These are phyloP conservation scores for Theocolax elegans DNA, from an alignment of 1,140 invertebrate genomes.

Conservation along the genomic window DNA sequence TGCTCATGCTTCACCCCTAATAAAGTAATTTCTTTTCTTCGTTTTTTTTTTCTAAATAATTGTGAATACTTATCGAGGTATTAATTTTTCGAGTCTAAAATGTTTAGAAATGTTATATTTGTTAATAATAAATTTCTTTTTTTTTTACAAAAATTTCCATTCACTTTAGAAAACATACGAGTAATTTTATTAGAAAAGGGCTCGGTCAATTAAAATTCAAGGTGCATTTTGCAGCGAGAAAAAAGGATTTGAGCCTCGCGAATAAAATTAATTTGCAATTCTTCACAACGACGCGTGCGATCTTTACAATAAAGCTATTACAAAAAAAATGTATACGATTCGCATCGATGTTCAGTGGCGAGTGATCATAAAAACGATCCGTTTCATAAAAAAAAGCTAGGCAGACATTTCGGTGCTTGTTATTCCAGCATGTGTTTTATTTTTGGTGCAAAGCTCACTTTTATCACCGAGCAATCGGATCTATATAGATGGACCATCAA, in stretches of 20 bases:
- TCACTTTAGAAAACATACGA: too few species aligned
- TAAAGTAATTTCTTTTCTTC: neutral
- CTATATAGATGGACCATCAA: conserved; percentile 20
- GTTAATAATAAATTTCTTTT: neutral
- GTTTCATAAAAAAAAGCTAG: conserved; percentile 7
- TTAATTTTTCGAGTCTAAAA: neutral
- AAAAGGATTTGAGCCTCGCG: neutral
- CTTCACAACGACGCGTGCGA: too few species aligned
- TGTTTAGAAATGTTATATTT: neutral
- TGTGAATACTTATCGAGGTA: neutral
- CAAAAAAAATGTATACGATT: neutral
- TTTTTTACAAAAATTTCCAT: too few species aligned
- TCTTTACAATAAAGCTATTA: conserved; percentile 18
- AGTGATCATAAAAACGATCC: conserved; percentile 8
- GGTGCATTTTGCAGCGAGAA: conserved; percentile 6
- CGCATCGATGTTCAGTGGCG: neutral
- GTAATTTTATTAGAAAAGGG: neutral
- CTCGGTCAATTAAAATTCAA: neutral
- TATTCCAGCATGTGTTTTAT: conserved; percentile 12
- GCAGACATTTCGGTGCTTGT: conserved; percentile 21
- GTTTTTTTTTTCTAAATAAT: conserved; percentile 6
- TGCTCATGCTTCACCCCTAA: conserved; percentile 11
- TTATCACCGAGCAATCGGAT: conserved; percentile 3
- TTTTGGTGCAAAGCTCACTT: too few species aligned
- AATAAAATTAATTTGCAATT: too few species aligned